These are phyloP conservation scores for Drosophila chauvacae DNA, from an alignment of 1,140 invertebrate species.

Conservation along the genomic window DNA sequence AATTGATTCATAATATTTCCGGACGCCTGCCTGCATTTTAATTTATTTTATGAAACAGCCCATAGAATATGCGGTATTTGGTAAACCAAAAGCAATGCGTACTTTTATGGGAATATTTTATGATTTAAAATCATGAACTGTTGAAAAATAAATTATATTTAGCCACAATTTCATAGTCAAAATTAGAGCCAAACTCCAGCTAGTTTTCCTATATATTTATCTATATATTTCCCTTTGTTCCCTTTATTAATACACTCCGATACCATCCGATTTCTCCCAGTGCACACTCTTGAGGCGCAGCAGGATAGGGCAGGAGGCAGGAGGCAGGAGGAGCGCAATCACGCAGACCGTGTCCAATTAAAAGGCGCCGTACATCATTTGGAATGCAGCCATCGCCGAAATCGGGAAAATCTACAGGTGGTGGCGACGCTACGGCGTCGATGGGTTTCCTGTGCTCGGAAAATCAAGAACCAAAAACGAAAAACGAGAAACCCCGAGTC, in stretches of 20 bases:
- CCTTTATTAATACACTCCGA: neutral
- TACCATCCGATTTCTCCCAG: slow-evolving; percentile 1
- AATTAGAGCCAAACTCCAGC: no score
- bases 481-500: slow-evolving; percentile 10
- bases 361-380: slow-evolving; percentile 81
- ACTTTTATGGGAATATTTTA: neutral
- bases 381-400: slow-evolving; percentile 64
- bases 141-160: neutral
- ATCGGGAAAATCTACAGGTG: slow-evolving; percentile 75
- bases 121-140: neutral
- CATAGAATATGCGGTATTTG: neutral
- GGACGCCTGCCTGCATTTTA: neutral
- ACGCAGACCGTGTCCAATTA: slow-evolving; percentile 80
- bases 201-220: neutral
- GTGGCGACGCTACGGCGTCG: slow-evolving; percentile 53
- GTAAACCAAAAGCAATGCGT: neutral
- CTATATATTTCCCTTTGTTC: neutral
- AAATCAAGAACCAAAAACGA: slow-evolving; percentile 23
- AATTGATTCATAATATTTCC: no score
- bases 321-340: slow-evolving; percentile 50
- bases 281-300: slow-evolving; percentile 21
- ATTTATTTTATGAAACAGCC: neutral
- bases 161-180: neutral
- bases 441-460: slow-evolving; percentile 63
- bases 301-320: slow-evolving; percentile 9